Conservation (phyloP, 2,888 invertebrate species). For the Exocentrus adspersus region DNA sequence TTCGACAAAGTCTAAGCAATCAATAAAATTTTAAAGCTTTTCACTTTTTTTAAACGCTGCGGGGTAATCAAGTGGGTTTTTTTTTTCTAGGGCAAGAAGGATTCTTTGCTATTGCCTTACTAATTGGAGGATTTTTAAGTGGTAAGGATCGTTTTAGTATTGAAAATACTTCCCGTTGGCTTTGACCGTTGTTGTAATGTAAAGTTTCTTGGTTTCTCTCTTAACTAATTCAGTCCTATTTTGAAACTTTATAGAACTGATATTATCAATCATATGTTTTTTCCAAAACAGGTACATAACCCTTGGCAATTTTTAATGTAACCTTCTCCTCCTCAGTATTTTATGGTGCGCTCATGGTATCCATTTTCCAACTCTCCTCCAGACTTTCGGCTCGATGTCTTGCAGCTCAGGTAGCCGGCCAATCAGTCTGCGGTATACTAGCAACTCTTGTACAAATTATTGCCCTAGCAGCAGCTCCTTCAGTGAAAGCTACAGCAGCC, state of each 20-base stretch:
- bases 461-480: constrained; percentile 25
- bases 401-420: constrained; percentile 38
- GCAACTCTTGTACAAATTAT: constrained; percentile 36
- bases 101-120: constrained; percentile 20
- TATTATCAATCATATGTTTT: no score
- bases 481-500: constrained; percentile 30
- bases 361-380: constrained; percentile 35
- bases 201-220: no score
- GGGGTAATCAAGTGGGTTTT: neutral
- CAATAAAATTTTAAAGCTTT: no score
- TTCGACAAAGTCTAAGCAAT: no score
- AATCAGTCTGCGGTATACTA: constrained; percentile 40
- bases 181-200: no score
- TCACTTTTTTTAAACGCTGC: no score
- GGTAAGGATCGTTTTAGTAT: constrained; percentile 2
- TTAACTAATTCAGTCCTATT: no score
- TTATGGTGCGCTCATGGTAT: constrained; percentile 30
- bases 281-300: no score
- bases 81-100: constrained; percentile 31
- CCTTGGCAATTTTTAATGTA: no score
- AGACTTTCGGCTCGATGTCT: constrained; percentile 38
- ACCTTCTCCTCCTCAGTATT: neutral
- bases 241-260: no score
- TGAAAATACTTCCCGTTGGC: no score
- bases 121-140: constrained; percentile 2